Conservation (phyloP, 2,797 vertebrate species). For the Trachurus trachurus region DNA sequence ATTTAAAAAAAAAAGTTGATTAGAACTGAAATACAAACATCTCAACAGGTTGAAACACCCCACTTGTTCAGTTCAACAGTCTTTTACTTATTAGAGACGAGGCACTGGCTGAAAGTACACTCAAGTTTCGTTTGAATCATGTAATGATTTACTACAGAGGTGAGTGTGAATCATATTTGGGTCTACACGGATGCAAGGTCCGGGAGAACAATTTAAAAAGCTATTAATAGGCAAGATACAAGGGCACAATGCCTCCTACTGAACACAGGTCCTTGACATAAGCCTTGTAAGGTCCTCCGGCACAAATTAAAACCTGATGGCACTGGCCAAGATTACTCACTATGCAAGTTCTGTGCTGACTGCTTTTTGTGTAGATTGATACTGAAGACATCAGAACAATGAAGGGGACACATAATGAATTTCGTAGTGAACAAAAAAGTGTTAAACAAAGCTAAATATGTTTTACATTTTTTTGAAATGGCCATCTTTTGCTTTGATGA, state of each 20-base stretch:
- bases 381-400: too few species aligned
- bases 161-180: constrained; percentile 51
- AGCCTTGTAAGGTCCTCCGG: constrained; percentile 72
- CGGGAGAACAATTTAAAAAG: constrained; percentile 68
- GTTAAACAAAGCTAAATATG: too few species aligned
- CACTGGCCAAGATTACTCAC: constrained; percentile 48
- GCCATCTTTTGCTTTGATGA: too few species aligned
- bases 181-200: constrained; percentile 48
- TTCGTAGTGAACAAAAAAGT: too few species aligned
- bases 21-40: constrained; percentile 18
- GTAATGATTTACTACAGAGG: constrained; percentile 50
- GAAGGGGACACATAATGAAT: too few species aligned
- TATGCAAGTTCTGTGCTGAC: constrained; percentile 53
- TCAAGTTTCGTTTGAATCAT: constrained; percentile 40
- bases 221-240: constrained; percentile 68
- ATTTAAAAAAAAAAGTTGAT: constrained; percentile 8
- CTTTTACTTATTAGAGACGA: constrained; percentile 19
- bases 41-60: constrained; percentile 2
- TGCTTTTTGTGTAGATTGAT: not conserved
- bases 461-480: too few species aligned
- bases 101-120: constrained; percentile 24
- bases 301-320: constrained; percentile 75
- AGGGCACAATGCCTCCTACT: constrained; percentile 50
- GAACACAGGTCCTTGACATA: constrained; percentile 71
- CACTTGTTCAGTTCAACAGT: constrained; percentile 6